phyloP scores from a whole-genome alignment of 2,113 vertebrate species.

The Tragelaphus strepsiceros region DNA sequence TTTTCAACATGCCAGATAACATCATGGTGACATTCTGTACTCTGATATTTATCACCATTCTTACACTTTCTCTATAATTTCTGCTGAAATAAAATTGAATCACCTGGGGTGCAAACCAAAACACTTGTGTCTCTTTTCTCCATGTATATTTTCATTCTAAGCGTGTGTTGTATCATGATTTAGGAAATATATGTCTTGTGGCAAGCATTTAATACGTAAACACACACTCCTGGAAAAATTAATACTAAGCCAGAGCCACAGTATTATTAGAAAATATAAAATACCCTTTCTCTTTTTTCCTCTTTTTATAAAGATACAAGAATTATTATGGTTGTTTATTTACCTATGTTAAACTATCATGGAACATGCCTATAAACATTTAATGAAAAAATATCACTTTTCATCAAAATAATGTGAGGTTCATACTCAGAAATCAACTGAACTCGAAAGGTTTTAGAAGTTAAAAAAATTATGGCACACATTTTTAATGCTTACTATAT shows the following conservation, averaged over 20 bases:
- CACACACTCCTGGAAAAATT: not conserved
- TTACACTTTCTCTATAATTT: conserved; percentile 63
- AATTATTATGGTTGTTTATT: not conserved
- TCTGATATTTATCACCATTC: conserved; percentile 32
- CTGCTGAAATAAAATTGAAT: conserved; percentile 72
- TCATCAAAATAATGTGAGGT: conserved; percentile 2
- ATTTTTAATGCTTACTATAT: conserved; percentile 19
- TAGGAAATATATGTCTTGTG: conserved; percentile 45
- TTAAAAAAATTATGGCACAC: conserved; percentile 1
- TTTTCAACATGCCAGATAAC: conserved; percentile 36
- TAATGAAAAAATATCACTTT: conserved; percentile 19
- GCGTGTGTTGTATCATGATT: conserved; percentile 35
- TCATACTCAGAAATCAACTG: not conserved
- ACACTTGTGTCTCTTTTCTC: conserved; percentile 54
- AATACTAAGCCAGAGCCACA: not conserved
- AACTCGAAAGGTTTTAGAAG: not conserved
- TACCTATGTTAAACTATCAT: not conserved
- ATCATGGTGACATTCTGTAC: conserved; percentile 12
- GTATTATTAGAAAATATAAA: not conserved
- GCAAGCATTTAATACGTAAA: not conserved
- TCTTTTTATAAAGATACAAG: conserved; percentile 8
- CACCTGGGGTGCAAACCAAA: conserved; percentile 84
- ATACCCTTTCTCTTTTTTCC: not conserved
- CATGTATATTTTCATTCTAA: conserved; percentile 41
- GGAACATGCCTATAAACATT: not conserved